A percentile compares a stretch with the other conserved stretches of the same genome.
Conservation (phyloP, 2,888 invertebrate species). For the Hanleya hanleyi region DNA sequence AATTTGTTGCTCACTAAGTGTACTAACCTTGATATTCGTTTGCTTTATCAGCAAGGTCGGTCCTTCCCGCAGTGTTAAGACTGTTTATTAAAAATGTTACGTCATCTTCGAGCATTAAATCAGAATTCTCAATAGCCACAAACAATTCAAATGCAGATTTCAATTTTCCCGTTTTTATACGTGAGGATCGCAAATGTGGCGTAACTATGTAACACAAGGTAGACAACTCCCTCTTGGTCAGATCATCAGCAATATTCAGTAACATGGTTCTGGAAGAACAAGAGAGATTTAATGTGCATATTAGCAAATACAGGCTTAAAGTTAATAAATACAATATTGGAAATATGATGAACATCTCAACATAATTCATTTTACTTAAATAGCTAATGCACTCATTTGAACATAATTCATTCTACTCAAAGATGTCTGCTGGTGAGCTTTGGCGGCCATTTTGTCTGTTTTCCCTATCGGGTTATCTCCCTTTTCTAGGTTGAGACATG, state of each 20-base stretch:
- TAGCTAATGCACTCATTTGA: no score
- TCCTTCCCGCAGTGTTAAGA: neutral
- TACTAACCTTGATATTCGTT: neutral
- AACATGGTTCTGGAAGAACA: slow-evolving; percentile 2
- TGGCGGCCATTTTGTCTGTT: no score
- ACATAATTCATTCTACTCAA: no score
- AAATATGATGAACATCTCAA: no score
- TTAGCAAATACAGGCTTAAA: no score
- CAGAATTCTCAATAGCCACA: neutral
- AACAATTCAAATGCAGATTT: neutral
- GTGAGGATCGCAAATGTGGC: slow-evolving; percentile 7
- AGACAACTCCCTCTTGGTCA: slow-evolving; percentile 41
- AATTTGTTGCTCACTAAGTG: no score
- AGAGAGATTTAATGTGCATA: neutral
- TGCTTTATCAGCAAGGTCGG: neutral
- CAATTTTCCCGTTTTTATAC: neutral
- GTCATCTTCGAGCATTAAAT: neutral
- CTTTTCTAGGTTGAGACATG: no score
- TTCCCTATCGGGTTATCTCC: no score
- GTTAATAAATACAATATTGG: no score
- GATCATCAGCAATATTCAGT: slow-evolving; percentile 40
- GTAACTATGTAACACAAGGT: slow-evolving; percentile 41
- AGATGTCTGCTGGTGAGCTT: no score
- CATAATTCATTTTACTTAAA: no score
- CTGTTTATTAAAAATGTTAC: neutral